Evolutionary conservation across 2,113 vertebrate species (phyloP).

Genomic region (Calcarius ornatus): DNA sequence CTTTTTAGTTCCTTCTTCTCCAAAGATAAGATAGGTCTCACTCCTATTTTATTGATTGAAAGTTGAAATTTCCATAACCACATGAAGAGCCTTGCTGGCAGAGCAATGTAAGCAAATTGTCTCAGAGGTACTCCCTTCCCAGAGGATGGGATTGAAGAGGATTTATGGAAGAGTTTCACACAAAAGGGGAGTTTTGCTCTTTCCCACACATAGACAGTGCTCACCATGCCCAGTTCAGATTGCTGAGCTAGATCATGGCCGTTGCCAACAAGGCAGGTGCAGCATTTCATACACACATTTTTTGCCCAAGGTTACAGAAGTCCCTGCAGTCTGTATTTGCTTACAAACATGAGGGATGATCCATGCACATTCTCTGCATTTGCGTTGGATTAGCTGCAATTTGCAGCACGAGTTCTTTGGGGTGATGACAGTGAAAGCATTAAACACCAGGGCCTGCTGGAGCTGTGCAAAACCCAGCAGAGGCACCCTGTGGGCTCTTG

Average conservation of each 20-base stretch:
- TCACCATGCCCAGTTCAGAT: not conserved
- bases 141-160: not conserved
- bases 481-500: not conserved
- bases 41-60: not conserved
- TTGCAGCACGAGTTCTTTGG: not conserved
- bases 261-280: not conserved
- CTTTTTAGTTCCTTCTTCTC: not conserved
- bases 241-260: not conserved
- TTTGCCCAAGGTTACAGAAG: not conserved
- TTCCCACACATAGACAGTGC: not conserved
- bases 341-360: not conserved
- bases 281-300: not conserved
- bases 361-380: not conserved
- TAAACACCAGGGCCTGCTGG: not conserved
- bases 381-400: not conserved
- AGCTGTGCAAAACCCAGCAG: not conserved
- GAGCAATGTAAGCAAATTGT: not conserved
- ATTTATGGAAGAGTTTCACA: not conserved
- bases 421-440: not conserved
- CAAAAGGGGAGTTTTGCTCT: not conserved
- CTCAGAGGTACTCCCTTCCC: not conserved
- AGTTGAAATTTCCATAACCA: not conserved
- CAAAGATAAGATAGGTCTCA: not conserved
- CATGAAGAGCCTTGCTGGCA: not conserved
- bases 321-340: not conserved